Evolutionary conservation across 2,888 invertebrate genomes (phyloP).

Genomic region (Lysandra coridon): DNA sequence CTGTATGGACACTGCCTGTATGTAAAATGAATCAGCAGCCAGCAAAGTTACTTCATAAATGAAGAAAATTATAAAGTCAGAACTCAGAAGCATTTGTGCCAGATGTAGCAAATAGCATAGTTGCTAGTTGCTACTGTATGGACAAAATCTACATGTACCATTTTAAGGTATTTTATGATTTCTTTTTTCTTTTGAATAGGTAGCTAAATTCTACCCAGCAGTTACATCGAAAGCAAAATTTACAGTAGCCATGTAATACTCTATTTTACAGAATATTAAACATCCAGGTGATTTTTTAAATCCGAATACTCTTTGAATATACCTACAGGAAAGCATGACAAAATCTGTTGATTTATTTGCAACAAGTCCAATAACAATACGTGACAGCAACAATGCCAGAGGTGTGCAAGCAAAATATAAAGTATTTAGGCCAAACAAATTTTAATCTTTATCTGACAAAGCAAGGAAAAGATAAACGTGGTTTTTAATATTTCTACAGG

Average conservation of each 20-base stretch:
- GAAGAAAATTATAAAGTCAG: too few relatives aligned
- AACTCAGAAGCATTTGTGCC: too few relatives aligned
- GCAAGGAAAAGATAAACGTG: not conserved
- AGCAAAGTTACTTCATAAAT: too few relatives aligned
- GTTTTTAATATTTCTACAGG: not conserved
- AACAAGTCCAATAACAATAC: slow-evolving; percentile 2
- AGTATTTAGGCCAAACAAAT: not conserved
- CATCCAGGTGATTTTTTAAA: not conserved
- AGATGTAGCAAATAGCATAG: too few relatives aligned
- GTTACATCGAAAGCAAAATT: not conserved
- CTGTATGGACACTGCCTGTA: too few relatives aligned
- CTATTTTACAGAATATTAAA: not conserved
- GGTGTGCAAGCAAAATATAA: not conserved
- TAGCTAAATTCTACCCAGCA: not conserved
- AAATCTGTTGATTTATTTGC: slow-evolving; percentile 14
- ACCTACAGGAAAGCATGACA: not conserved
- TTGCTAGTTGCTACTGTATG: too few relatives aligned
- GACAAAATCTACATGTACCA: too few relatives aligned
- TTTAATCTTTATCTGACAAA: not conserved
- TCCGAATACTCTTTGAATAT: not conserved
- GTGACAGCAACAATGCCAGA: not conserved
- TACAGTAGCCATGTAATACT: not conserved
- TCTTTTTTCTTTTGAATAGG: too few relatives aligned
- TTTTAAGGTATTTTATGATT: too few relatives aligned
- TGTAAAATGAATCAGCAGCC: too few relatives aligned